Evolutionary conservation across 2,113 vertebrate species (phyloP).

Genomic region (Piliocolobus tephrosceles): DNA sequence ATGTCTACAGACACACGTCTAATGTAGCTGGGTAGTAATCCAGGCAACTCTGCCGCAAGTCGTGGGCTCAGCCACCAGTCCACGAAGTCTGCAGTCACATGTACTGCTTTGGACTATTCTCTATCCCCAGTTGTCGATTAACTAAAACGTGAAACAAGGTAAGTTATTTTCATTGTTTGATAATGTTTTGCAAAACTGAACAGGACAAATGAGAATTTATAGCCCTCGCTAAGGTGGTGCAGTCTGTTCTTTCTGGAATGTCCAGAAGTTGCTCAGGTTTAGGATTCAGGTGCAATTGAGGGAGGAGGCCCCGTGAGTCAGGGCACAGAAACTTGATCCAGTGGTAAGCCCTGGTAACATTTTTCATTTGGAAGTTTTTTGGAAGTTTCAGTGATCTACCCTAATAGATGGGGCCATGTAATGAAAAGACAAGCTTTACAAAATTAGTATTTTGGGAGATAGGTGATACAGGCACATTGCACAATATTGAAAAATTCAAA

Average conservation of each 20-base stretch:
- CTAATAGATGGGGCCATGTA: not conserved
- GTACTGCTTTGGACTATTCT: not conserved
- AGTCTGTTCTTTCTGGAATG: not conserved
- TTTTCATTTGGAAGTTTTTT: not conserved
- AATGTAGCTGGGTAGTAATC: not conserved
- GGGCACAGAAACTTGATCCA: not conserved
- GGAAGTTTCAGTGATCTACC: not conserved
- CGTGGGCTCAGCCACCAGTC: not conserved
- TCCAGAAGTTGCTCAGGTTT: rapidly evolving
- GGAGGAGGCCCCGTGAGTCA: not conserved
- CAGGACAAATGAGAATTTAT: not conserved
- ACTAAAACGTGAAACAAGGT: not conserved
- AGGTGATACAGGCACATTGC: not conserved
- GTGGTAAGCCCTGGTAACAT: not conserved
- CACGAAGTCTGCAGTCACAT: not conserved
- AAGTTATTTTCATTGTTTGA: not conserved
- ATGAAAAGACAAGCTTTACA: not conserved
- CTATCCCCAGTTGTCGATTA: not conserved
- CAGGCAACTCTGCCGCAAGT: not conserved
- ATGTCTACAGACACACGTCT: not conserved
- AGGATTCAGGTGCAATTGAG: not conserved
- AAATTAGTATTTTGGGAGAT: not conserved
- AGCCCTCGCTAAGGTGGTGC: not conserved
- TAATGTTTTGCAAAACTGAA: not conserved
- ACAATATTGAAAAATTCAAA: not conserved